These are phyloP conservation scores for Babylonia areolata DNA, from an alignment of 1,140 invertebrate genomes.

Conservation along the genomic window DNA sequence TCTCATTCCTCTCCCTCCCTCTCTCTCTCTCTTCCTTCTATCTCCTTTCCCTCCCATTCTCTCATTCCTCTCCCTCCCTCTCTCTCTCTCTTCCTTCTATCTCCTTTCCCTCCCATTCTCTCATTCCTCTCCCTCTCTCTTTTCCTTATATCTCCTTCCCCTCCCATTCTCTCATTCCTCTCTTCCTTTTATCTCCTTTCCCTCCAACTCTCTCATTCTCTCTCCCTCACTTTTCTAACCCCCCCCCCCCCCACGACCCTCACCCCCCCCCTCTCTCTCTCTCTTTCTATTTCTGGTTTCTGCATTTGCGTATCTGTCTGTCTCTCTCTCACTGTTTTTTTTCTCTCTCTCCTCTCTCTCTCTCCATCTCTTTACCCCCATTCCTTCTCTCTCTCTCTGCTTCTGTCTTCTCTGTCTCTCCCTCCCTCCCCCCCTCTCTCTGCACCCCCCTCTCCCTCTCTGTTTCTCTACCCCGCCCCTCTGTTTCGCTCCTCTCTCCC, in stretches of 20 bases:
- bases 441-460: not conserved
- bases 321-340: not conserved
- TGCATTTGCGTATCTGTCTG: not conserved
- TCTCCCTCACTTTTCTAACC: not conserved
- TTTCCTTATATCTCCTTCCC: not conserved
- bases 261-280: not conserved
- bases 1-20: not conserved
- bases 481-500: not conserved
- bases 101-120: slow-evolving; percentile 1
- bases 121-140: not conserved
- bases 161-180: not conserved
- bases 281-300: not conserved
- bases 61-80: not conserved
- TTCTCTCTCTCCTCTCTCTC: not conserved
- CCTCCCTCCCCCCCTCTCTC: not conserved
- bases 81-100: not conserved
- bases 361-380: too few relatives aligned
- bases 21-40: not conserved
- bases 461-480: not conserved
- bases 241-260: not conserved
- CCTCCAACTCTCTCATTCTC: not conserved
- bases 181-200: not conserved
- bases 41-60: not conserved
- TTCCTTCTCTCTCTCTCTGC: not conserved
- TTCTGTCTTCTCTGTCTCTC: not conserved